phyloP scores from a whole-genome alignment of 2,797 vertebrate species.

The Astyanax mexicanus region DNA sequence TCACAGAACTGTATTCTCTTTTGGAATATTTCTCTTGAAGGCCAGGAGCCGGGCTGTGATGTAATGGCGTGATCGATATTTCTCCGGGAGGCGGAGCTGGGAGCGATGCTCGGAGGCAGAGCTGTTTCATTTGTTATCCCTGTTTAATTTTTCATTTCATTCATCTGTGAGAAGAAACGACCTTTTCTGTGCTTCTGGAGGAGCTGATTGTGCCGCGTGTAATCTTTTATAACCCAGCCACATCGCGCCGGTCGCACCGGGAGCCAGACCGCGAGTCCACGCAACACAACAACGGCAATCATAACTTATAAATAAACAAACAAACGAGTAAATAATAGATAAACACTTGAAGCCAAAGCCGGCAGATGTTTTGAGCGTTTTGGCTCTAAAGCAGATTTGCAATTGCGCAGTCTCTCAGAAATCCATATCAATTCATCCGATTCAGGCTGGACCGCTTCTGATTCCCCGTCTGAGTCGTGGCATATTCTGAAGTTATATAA shows the following conservation, averaged over 20 bases:
- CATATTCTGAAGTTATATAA: conserved; percentile 9
- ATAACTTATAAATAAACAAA: not conserved
- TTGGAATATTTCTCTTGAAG: conserved; percentile 25
- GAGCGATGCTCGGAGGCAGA: not conserved
- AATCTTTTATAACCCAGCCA: not conserved
- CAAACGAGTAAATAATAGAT: too few species aligned
- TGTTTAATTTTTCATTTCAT: conserved; percentile 6
- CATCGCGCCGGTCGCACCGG: not conserved
- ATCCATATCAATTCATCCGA: not conserved
- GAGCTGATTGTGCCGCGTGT: not conserved
- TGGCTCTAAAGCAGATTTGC: not conserved
- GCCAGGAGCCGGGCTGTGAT: not conserved
- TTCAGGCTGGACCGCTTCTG: not conserved
- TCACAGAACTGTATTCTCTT: not conserved
- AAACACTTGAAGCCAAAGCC: not conserved
- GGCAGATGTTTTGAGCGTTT: not conserved
- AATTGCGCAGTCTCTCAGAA: not conserved
- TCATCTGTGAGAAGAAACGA: not conserved
- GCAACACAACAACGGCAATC: not conserved
- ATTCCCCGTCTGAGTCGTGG: not conserved
- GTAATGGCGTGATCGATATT: conserved; percentile 1
- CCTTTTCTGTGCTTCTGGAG: not conserved
- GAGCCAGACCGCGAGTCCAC: too few species aligned
- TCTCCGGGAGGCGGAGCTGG: not conserved
- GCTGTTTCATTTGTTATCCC: not conserved